A percentile compares a stretch with the other conserved stretches of the same genome.
These are phyloP conservation scores for Asteroscopus sphinx DNA, from an alignment of 2,888 invertebrate species.

Conservation along the genomic window DNA sequence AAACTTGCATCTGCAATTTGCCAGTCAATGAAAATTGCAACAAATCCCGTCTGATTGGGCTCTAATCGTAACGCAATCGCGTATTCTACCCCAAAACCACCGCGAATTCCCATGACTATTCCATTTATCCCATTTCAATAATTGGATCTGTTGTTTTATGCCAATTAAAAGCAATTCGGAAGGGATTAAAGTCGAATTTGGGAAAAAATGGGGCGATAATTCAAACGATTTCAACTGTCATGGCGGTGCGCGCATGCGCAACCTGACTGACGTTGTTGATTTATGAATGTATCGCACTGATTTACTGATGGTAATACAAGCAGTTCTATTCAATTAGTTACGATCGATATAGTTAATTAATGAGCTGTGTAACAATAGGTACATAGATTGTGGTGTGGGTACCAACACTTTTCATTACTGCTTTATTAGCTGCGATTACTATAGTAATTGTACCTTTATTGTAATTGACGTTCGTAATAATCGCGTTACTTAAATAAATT, in stretches of 20 bases:
- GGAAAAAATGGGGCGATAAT: conserved; percentile 74
- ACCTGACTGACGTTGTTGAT: conserved; percentile 71
- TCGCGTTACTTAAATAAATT: too few species aligned
- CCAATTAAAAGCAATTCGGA: conserved; percentile 84
- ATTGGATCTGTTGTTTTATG: conserved; percentile 74
- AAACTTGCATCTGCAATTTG: conserved; percentile 79
- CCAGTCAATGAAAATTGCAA: conserved; percentile 89
- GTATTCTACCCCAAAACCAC: conserved; percentile 71
- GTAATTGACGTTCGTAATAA: not conserved
- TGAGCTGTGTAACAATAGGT: conserved; percentile 58
- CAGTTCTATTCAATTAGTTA: conserved; percentile 77
- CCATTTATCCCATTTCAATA: conserved; percentile 75
- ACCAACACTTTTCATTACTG: conserved; percentile 36
- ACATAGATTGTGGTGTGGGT: conserved; percentile 41
- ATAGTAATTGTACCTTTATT: conserved; percentile 5
- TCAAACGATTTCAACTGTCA: conserved; percentile 80
- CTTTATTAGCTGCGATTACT: conserved; percentile 34
- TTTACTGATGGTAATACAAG: conserved; percentile 78
- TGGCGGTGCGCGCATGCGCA: conserved; percentile 59
- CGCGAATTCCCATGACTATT: conserved; percentile 86
- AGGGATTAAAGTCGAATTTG: conserved; percentile 80
- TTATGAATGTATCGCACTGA: conserved; percentile 72
- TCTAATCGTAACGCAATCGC: conserved; percentile 74
- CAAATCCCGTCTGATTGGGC: conserved; percentile 82
- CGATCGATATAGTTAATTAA: conserved; percentile 54